These are phyloP conservation scores for Deladenus siricidicola DNA, from an alignment of 2,888 invertebrate species.

Conservation along the genomic window DNA sequence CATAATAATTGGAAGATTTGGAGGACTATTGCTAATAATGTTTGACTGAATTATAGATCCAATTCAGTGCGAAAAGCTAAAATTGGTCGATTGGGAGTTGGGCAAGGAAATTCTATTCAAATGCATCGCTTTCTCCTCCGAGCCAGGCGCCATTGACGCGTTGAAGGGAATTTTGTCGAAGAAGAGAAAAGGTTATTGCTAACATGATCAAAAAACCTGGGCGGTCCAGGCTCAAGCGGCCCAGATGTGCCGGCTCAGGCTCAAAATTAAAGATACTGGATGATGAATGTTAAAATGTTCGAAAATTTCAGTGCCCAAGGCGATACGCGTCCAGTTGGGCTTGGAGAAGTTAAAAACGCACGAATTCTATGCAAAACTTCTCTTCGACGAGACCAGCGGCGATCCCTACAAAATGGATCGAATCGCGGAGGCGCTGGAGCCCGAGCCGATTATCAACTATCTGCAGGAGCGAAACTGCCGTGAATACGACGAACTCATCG, in stretches of 20 bases:
- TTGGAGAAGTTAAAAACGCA: not conserved
- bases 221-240: too few relatives aligned
- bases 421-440: slow-evolving; percentile 3
- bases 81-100: not conserved
- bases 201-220: too few relatives aligned
- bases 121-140: not conserved
- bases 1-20: too few relatives aligned
- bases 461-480: slow-evolving; percentile 3
- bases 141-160: not conserved
- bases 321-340: not conserved
- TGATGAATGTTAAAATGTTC: not conserved
- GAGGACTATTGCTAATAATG: not conserved
- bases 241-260: too few relatives aligned
- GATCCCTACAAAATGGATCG: slow-evolving; percentile 1
- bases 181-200: too few relatives aligned
- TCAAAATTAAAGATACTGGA: not conserved
- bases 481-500: slow-evolving; percentile 13
- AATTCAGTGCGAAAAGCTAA: not conserved
- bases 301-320: too few relatives aligned
- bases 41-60: not conserved
- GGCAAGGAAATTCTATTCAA: not conserved
- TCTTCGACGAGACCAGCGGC: not conserved
- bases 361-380: slow-evolving; percentile 1
- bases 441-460: slow-evolving; percentile 6
- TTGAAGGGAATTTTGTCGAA: not conserved